These are phyloP conservation scores for Cheilosia grossa DNA, from an alignment of 2,888 invertebrate genomes.

Conservation along the genomic window DNA sequence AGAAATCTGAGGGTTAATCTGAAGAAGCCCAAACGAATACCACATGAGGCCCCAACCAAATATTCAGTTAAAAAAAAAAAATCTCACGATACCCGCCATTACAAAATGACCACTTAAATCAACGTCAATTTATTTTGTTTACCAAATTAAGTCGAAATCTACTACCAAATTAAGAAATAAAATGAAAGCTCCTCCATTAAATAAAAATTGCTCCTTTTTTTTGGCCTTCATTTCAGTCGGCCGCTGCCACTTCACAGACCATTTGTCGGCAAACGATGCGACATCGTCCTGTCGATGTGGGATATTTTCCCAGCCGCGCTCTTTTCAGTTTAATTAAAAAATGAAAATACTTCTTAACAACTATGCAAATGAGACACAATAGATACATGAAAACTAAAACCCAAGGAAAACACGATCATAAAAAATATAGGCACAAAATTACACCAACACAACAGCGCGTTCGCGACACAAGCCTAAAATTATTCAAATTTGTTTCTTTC, in stretches of 20 bases:
- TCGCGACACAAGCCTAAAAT: conserved; percentile 18
- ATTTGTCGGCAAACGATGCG: conserved; percentile 10
- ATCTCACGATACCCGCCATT: too few species aligned
- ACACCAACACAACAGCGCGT: conserved; percentile 8
- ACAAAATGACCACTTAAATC: too few species aligned
- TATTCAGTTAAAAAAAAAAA: too few species aligned
- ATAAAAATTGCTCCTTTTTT: conserved; percentile 21
- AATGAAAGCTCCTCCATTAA: conserved; percentile 1
- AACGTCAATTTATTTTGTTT: too few species aligned
- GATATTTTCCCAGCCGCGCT: not conserved
- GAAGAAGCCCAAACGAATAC: too few species aligned
- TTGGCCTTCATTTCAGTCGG: not conserved
- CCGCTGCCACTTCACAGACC: conserved; percentile 27
- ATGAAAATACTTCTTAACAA: conserved; percentile 60
- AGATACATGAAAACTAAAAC: conserved; percentile 37
- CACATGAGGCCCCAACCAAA: too few species aligned
- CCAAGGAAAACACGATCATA: conserved; percentile 35
- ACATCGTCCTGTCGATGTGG: not conserved
- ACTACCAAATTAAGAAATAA: too few species aligned
- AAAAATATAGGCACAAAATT: conserved; percentile 39
- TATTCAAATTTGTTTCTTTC: conserved; percentile 61
- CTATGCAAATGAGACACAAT: conserved; percentile 69
- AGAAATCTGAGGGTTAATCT: too few species aligned
- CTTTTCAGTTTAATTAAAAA: conserved; percentile 43
- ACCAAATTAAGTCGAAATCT: too few species aligned